Conservation (phyloP, 2,113 vertebrate species). For the Pteronura brasiliensis region DNA sequence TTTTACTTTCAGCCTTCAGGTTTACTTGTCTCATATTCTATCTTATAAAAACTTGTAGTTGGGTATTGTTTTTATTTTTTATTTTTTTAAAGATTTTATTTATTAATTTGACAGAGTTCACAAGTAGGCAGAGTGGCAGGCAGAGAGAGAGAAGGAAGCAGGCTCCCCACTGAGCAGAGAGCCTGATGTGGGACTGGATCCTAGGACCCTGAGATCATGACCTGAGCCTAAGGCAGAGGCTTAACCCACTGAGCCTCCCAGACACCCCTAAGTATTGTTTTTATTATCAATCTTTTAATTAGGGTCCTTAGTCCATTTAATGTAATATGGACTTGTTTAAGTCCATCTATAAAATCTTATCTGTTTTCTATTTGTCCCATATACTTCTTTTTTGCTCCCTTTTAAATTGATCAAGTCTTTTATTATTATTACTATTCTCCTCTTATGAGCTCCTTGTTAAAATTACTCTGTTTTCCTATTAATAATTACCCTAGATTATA, state of each 20-base stretch:
- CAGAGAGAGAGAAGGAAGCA: too few species aligned
- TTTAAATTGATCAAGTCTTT: neutral
- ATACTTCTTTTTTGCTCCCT: neutral
- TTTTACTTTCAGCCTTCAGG: neutral
- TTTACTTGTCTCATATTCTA: neutral
- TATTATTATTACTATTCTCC: neutral
- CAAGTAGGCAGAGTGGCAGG: too few species aligned
- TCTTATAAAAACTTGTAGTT: neutral
- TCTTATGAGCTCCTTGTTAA: neutral
- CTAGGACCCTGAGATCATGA: too few species aligned
- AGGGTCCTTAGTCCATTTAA: neutral
- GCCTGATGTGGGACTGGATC: too few species aligned
- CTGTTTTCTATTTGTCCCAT: neutral
- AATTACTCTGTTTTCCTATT: neutral
- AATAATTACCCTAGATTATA: neutral
- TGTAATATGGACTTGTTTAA: neutral
- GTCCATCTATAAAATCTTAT: neutral
- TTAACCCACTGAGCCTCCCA: too few species aligned
- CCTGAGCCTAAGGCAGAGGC: too few species aligned
- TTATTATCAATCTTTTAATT: neutral
- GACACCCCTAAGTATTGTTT: neutral
- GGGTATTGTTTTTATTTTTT: neutral
- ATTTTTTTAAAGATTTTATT: too few species aligned
- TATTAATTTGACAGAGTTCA: too few species aligned
- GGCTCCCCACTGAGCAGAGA: too few species aligned